Percentiles rank a stretch among this genome's conserved stretches.
Evolutionary conservation across 1,140 invertebrate genomes (phyloP).

Genomic region (Acromyrmex echinatior): DNA sequence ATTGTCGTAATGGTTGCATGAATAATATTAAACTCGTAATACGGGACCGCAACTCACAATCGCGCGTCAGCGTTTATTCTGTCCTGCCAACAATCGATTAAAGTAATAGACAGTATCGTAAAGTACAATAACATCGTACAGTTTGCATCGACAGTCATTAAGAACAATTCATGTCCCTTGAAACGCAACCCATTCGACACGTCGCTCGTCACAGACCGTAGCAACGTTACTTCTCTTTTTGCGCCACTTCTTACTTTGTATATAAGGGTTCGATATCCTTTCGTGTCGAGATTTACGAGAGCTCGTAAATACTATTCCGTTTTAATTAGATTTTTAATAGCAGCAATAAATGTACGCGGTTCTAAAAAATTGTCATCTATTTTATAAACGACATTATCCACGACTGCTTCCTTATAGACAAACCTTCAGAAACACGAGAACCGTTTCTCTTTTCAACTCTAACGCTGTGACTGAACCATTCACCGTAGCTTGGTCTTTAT

Average conservation of each 20-base stretch:
- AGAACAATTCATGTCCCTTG: constrained; percentile 20
- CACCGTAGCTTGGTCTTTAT: background rate
- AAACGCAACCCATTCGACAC: background rate
- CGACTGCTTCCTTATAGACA: constrained; percentile 10
- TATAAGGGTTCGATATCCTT: constrained; percentile 32
- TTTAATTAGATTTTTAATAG: constrained; percentile 60
- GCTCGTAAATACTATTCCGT: constrained; percentile 46
- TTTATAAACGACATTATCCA: constrained; percentile 29
- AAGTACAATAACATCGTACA: constrained; percentile 29
- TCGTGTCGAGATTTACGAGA: constrained; percentile 39
- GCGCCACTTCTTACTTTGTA: constrained; percentile 27
- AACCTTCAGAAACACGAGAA: background rate
- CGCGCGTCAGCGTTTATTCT: constrained; percentile 27
- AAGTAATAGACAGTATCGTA: constrained; percentile 32
- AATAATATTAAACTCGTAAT: constrained; percentile 21
- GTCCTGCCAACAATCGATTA: constrained; percentile 50
- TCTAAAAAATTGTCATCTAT: constrained; percentile 27
- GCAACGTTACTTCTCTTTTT: constrained; percentile 13
- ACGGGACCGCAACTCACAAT: constrained; percentile 24
- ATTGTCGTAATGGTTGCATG: constrained; percentile 32
- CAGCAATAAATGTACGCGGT: constrained; percentile 21
- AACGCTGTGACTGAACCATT: constrained; percentile 15
- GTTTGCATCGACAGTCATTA: constrained; percentile 30
- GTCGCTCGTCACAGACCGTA: background rate
- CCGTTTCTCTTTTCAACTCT: constrained; percentile 20